Base-by-base conservation (phyloP, 2,888 invertebrate genomes). In the Drosophila emarginata region DNA sequence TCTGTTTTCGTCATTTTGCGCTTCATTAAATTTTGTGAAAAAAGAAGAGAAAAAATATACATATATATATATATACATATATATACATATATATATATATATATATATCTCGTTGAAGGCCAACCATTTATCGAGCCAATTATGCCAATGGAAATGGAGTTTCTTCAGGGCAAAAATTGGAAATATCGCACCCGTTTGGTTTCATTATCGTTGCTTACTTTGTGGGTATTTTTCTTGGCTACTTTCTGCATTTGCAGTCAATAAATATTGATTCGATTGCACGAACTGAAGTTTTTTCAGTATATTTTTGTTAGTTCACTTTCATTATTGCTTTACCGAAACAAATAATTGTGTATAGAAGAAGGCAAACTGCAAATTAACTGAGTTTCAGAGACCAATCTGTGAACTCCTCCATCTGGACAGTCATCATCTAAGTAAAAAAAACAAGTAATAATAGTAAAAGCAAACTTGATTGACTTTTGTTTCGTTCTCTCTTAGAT, bases 231-330 rank as follows among this genome's bases (percentile, higher is more conserved):
- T 62, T 65, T 57, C 45, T 61, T 72, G 68, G 61, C 64, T 64
- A 67, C 58, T 67, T 70, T 68, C 72, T 74, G 56, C 61, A 58
- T 62, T 60, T 62, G 74, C 72, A 75, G 79, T 85, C 86, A 83
- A 88, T 88, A 87, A 88, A 86, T 82, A 74, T 73, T 72, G 73
- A 65, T 64, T 69, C 70, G 74, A 75, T 62, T 76, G 67, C 72
- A 65, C 50, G 57, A 61, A 45, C 53, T 45, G 61, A 70, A 86
- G 60, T 68, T 66, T 72, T 57, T 67, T 59, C 66, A 69, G 69
- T 74, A 70, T 71, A 64, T 63, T 67, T 66, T 67, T 53, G 50
- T 2, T 50, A n/a, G 53, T 15, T 26, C 5, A 5, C 5, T 26
- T 26, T 26, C 5, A 5, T 26, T 53, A 40, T 54, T 54, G 50